These are phyloP conservation scores for Sporophila hypoxantha DNA, from an alignment of 2,113 vertebrate genomes.

Conservation along the genomic window DNA sequence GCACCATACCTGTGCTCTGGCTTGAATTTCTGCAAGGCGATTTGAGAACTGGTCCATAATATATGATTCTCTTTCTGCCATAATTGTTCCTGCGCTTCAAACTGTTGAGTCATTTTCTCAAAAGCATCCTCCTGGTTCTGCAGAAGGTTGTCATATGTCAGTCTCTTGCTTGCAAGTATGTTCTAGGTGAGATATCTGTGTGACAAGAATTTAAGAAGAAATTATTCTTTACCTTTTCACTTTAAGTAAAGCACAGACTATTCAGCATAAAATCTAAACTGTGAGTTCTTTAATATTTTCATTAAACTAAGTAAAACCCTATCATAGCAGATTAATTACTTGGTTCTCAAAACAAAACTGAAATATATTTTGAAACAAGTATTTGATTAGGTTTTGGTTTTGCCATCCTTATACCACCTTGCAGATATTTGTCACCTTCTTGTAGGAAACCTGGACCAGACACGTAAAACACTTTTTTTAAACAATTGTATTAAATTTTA, in stretches of 20 bases:
- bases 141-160: slow-evolving; percentile 69
- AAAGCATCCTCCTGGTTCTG: slow-evolving; percentile 73
- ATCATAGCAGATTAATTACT: neutral
- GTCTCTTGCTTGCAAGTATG: slow-evolving; percentile 74
- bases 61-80: slow-evolving; percentile 75
- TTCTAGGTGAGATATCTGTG: slow-evolving; percentile 74
- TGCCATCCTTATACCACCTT: neutral
- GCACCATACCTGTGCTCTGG: slow-evolving; percentile 74
- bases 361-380: neutral
- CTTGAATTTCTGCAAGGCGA: slow-evolving; percentile 68
- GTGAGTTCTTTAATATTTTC: neutral
- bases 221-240: neutral
- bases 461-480: neutral
- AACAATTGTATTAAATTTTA: neutral
- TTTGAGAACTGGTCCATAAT: slow-evolving; percentile 72
- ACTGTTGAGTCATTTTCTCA: slow-evolving; percentile 72
- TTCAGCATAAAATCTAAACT: neutral
- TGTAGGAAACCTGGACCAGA: neutral
- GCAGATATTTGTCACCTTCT: neutral
- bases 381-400: neutral
- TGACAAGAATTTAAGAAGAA: neutral
- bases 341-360: neutral
- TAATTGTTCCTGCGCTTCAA: slow-evolving; percentile 76
- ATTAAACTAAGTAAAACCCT: neutral
- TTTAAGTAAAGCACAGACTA: neutral